phyloP scores from a whole-genome alignment of 2,888 invertebrate species.

The Drosophila sordidula region DNA sequence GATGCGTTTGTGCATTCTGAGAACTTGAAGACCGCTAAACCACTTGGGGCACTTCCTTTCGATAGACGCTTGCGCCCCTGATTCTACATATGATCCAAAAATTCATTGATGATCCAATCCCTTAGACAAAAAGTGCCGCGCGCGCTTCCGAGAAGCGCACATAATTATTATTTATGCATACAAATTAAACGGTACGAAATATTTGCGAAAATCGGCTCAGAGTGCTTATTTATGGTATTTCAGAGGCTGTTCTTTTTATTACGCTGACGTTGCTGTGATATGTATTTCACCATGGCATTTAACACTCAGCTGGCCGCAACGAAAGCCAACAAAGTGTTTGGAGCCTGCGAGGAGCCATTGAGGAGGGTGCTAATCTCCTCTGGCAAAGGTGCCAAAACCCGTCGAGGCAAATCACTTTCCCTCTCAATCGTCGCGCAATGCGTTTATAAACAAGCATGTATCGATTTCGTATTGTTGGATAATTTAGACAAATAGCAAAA shows the following conservation, averaged over 20 bases:
- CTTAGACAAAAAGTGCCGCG: conserved; percentile 53
- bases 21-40: conserved; percentile 46
- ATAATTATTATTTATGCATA: conserved; percentile 77
- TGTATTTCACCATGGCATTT: conserved; percentile 60
- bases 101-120: conserved; percentile 57
- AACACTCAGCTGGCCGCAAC: conserved; percentile 22
- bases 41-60: conserved; percentile 43
- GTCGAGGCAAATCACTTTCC: conserved; percentile 15
- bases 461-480: neutral
- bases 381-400: neutral
- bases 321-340: neutral
- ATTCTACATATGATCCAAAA: conserved; percentile 23
- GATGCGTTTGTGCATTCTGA: conserved; percentile 64
- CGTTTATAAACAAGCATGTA: neutral
- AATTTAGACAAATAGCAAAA: too few species aligned
- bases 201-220: conserved; percentile 60
- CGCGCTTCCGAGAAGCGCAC: conserved; percentile 54
- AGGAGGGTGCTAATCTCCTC: neutral
- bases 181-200: conserved; percentile 70
- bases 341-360: neutral
- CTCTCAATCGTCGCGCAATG: neutral
- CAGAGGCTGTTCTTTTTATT: conserved; percentile 13
- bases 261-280: conserved; percentile 15
- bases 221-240: conserved; percentile 64
- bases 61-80: conserved; percentile 14